A percentile compares a stretch with the other conserved stretches of the same genome.
phyloP scores from a whole-genome alignment of 2,888 invertebrate species.

The Sycophila texana region DNA sequence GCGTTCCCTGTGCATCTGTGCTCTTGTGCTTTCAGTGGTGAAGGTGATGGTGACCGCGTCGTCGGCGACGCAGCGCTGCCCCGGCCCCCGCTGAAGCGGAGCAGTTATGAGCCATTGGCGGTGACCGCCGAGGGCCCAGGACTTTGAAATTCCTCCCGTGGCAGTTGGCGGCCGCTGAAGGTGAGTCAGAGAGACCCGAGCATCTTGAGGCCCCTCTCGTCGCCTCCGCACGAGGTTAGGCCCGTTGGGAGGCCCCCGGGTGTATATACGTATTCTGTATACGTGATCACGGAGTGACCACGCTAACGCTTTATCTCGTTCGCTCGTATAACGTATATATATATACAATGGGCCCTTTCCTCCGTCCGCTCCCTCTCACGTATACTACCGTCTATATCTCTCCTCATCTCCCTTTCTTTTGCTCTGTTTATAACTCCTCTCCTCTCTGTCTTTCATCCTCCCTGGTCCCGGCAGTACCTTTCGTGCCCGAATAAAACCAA shows the following conservation, averaged over 20 bases:
- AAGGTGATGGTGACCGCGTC: too few relatives aligned
- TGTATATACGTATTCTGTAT: too few relatives aligned
- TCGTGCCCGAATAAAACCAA: slow-evolving; percentile 35
- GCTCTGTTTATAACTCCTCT: background rate
- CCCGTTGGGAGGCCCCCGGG: background rate
- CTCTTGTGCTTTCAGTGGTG: background rate
- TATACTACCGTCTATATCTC: background rate
- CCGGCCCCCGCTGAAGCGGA: too few relatives aligned
- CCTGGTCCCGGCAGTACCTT: slow-evolving; percentile 2
- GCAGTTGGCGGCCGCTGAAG: too few relatives aligned
- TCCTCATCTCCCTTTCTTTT: slow-evolving; percentile 16
- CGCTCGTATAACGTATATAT: background rate
- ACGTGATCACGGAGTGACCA: too few relatives aligned
- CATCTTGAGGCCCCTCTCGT: too few relatives aligned
- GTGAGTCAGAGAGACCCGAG: background rate
- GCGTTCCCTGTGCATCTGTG: slow-evolving; percentile 12
- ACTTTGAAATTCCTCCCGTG: too few relatives aligned
- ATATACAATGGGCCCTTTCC: background rate
- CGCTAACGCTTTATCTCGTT: slow-evolving; percentile 6
- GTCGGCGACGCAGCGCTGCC: too few relatives aligned
- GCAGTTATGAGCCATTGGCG: too few relatives aligned
- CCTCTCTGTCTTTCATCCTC: slow-evolving; percentile 16
- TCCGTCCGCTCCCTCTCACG: slow-evolving; percentile 9
- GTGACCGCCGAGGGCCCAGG: too few relatives aligned
- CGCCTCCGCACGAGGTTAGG: too few relatives aligned